Conservation (phyloP, 2,797 vertebrate species). For the Vespertilio murinus region DNA sequence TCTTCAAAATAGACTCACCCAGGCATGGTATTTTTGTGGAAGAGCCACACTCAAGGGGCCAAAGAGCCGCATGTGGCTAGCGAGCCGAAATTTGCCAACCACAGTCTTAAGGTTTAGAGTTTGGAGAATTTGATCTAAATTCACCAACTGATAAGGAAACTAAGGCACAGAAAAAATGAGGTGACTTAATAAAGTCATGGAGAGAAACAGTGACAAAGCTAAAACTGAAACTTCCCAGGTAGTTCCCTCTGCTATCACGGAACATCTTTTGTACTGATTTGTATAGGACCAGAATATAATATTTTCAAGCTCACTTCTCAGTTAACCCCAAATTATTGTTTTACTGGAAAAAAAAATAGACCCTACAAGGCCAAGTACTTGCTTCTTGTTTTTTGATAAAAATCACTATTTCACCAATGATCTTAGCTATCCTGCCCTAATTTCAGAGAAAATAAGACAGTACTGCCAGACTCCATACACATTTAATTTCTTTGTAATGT, state of each 20-base stretch:
- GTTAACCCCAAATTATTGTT: background rate
- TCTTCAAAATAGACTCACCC: too few relatives aligned
- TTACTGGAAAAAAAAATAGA: constrained; percentile 28
- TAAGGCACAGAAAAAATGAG: background rate
- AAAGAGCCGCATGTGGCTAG: too few relatives aligned
- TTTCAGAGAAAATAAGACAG: background rate
- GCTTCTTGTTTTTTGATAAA: background rate
- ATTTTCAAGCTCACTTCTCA: constrained; percentile 14
- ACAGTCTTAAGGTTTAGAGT: background rate
- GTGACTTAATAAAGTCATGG: background rate
- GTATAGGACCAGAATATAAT: background rate
- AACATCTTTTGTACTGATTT: background rate
- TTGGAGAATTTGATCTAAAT: background rate
- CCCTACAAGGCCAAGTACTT: background rate
- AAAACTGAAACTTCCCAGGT: background rate
- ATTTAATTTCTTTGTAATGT: background rate
- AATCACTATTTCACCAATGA: background rate
- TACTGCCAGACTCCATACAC: background rate
- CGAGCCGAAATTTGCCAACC: too few relatives aligned
- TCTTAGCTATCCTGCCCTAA: background rate
- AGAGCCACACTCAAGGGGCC: too few relatives aligned
- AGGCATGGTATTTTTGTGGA: too few relatives aligned
- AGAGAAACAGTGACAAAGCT: background rate
- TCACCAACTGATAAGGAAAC: background rate
- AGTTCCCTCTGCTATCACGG: background rate